Base-by-base conservation (phyloP, 2,797 vertebrate genomes). In the Enteromius paludinosus region DNA sequence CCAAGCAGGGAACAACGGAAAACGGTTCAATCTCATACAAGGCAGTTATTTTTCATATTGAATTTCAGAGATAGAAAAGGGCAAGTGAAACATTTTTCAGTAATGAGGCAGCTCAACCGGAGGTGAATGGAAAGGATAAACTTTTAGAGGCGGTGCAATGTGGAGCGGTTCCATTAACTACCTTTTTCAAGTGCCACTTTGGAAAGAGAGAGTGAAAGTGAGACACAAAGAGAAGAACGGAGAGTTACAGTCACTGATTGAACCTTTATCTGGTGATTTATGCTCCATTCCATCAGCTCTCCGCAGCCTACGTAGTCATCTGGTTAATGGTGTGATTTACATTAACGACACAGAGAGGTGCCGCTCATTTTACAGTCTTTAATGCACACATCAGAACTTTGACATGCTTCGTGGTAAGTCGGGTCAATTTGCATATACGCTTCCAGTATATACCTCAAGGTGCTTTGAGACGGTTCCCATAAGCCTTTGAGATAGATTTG, bases 251-350 rank as follows among this genome's bases (percentile, higher is more conserved):
- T 64, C 52, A 45, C 15, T 33, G 76, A 73, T 47, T 83, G 18
- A 83, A 74, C 38, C 65, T 81, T 66, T 83, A 76, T 61, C 45
- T 23, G 43, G 66, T 83, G 73, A 88, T 85, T 85, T 81, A 86
- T 18, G 10, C 62, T 78, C 49, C 65, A 56, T 69, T 83, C 65
- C 74, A 62, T 66, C 66, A 83, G 56, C 18, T 23, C 77, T 79
- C 23, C 3, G 12, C 17, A 23, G 49, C 20, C 23, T 30, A 54
- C 10, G 12, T 62, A 68, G 18, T 64, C 80, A 64, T 79, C 61
- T 73, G 77, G 61, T 70, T 74, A 83, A 73, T 61, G 62, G 68
- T 33, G 64, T 86, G 85, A 85, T 74, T 41, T 64, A 79, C 64
- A 69, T 78, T 83, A 83, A 83, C n/a, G 62, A 74, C 79, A 23